Conservation (phyloP, 2,797 vertebrate genomes). For the Nasua narica region DNA sequence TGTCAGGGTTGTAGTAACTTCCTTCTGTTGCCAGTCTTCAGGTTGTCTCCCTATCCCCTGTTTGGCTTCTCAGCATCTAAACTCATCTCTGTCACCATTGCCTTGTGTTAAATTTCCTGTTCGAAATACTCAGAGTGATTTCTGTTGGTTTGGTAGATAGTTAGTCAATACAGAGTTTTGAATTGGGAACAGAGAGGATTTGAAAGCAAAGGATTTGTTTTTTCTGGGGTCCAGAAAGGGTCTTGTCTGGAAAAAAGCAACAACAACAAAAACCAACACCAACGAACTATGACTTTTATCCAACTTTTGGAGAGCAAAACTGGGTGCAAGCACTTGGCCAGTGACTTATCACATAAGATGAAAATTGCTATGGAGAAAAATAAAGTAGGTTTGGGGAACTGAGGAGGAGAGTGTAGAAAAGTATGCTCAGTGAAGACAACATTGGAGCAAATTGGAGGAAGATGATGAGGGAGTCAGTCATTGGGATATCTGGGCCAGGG, state of each 20-base stretch:
- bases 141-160: not conserved
- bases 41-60: not conserved
- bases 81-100: not conserved
- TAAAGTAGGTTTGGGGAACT: not conserved
- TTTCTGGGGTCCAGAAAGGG: not conserved
- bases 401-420: not conserved
- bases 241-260: not conserved
- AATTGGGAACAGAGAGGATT: not conserved
- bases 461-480: too few species aligned
- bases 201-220: not conserved
- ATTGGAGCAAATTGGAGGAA: not conserved
- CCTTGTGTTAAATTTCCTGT: not conserved
- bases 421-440: not conserved
- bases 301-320: not conserved
- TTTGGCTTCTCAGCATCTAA: not conserved
- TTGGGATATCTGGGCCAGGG: not conserved
- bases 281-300: not conserved
- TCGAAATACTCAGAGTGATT: not conserved
- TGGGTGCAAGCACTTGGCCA: not conserved
- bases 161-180: not conserved
- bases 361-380: not conserved
- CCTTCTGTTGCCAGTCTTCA: not conserved
- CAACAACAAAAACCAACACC: not conserved
- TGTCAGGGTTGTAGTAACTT: not conserved
- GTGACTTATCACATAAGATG: not conserved